Percentiles rank a stretch among this genome's conserved stretches.
Conservation (phyloP, 2,113 vertebrate species). For the Sakesphorus luctuosus region DNA sequence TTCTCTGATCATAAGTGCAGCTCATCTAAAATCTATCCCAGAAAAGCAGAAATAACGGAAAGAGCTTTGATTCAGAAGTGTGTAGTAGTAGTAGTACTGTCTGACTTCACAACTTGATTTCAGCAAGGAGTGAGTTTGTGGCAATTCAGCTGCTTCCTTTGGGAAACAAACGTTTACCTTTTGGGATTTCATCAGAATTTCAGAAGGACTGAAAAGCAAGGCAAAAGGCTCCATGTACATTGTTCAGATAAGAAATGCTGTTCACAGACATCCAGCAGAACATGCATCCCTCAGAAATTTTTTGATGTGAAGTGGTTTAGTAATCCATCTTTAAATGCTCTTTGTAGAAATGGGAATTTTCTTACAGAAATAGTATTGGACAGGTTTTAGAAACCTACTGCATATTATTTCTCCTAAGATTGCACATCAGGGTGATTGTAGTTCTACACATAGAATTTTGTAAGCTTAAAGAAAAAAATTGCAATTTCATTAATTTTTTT, state of each 20-base stretch:
- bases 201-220: background rate
- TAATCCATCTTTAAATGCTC: background rate
- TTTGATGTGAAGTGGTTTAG: background rate
- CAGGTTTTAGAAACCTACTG: background rate
- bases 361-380: background rate
- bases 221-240: background rate
- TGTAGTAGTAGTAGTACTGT: too few species aligned
- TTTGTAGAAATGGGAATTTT: background rate
- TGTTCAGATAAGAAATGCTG: background rate
- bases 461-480: background rate
- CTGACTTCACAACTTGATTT: background rate
- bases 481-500: background rate
- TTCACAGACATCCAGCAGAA: background rate
- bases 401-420: background rate
- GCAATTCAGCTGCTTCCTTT: background rate
- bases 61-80: background rate
- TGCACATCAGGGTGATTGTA: background rate
- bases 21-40: background rate
- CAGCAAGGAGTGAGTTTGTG: background rate
- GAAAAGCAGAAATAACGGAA: background rate
- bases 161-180: background rate
- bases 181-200: background rate
- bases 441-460: background rate
- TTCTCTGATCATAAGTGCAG: background rate
- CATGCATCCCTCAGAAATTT: background rate